Conservation (phyloP, 2,797 vertebrate species). For the Remorina albescens region DNA sequence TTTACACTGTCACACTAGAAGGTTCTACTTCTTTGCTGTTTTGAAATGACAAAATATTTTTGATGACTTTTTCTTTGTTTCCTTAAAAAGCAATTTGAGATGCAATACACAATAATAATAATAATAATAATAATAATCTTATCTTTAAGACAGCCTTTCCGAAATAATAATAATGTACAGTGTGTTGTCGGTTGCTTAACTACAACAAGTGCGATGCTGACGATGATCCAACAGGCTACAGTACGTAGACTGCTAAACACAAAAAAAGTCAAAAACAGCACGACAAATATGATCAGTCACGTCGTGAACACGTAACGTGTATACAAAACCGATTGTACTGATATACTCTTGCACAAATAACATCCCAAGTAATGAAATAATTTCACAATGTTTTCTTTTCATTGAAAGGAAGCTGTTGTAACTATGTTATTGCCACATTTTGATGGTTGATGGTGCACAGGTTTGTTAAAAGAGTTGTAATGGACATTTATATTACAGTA, state of each 20-base stretch:
- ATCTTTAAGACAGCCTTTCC: conserved; percentile 73
- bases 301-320: conserved; percentile 54
- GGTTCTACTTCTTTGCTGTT: conserved; percentile 70
- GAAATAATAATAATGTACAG: conserved; percentile 73
- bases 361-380: conserved; percentile 64
- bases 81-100: conserved; percentile 83
- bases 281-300: conserved; percentile 67
- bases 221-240: conserved; percentile 64
- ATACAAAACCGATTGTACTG: conserved; percentile 51
- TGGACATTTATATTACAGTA: conserved; percentile 44
- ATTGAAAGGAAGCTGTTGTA: conserved; percentile 59
- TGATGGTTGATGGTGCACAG: conserved; percentile 74
- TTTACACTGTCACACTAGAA: conserved; percentile 77
- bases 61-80: conserved; percentile 51
- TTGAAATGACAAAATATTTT: conserved; percentile 66
- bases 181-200: conserved; percentile 55
- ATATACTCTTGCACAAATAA: conserved; percentile 76
- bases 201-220: conserved; percentile 45
- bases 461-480: conserved; percentile 56
- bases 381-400: conserved; percentile 61
- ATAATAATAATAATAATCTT: conserved; percentile 72
- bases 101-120: too few relatives aligned
- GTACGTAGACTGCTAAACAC: conserved; percentile 71
- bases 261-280: conserved; percentile 36
- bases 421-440: conserved; percentile 68